phyloP scores from a whole-genome alignment of 2,113 vertebrate genomes.

The Dromaius novaehollandiae region DNA sequence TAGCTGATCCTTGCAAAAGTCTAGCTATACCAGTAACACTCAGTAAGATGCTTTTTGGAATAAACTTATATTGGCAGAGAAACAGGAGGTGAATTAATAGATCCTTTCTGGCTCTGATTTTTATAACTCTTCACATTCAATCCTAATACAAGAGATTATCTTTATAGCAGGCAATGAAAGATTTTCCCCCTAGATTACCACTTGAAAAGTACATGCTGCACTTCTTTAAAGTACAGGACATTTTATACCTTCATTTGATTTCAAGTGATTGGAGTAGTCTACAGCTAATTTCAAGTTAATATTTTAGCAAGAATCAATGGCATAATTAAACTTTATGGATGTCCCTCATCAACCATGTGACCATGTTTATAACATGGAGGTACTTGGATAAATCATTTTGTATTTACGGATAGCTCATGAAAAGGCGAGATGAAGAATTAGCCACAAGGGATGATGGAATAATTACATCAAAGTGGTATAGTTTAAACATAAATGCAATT shows the following conservation, averaged over 20 bases:
- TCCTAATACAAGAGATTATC: slow-evolving; percentile 43
- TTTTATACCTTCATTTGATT: slow-evolving; percentile 38
- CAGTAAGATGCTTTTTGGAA: slow-evolving; percentile 44
- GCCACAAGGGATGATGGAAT: neutral
- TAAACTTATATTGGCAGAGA: slow-evolving; percentile 34
- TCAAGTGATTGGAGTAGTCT: slow-evolving; percentile 17
- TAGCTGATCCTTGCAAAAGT: slow-evolving; percentile 6
- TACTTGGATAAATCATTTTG: slow-evolving; percentile 18
- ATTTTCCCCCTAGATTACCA: slow-evolving; percentile 35
- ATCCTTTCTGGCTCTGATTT: slow-evolving; percentile 55
- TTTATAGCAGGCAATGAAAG: slow-evolving; percentile 51
- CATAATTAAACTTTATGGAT: slow-evolving; percentile 55
- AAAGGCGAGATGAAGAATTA: neutral
- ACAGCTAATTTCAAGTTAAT: slow-evolving; percentile 36
- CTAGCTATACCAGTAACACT: slow-evolving; percentile 44
- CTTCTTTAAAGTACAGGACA: neutral
- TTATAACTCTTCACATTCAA: slow-evolving; percentile 40
- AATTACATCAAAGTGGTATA: neutral
- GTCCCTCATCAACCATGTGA: neutral
- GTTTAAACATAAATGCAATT: slow-evolving; percentile 12
- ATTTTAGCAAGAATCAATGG: slow-evolving; percentile 48
- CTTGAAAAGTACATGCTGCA: slow-evolving; percentile 31
- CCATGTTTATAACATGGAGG: slow-evolving; percentile 1
- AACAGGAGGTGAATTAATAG: slow-evolving; percentile 55
- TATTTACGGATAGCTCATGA: slow-evolving; percentile 44